These are phyloP conservation scores for Argynnis bischoffii DNA, from an alignment of 2,888 invertebrate genomes.

Conservation along the genomic window DNA sequence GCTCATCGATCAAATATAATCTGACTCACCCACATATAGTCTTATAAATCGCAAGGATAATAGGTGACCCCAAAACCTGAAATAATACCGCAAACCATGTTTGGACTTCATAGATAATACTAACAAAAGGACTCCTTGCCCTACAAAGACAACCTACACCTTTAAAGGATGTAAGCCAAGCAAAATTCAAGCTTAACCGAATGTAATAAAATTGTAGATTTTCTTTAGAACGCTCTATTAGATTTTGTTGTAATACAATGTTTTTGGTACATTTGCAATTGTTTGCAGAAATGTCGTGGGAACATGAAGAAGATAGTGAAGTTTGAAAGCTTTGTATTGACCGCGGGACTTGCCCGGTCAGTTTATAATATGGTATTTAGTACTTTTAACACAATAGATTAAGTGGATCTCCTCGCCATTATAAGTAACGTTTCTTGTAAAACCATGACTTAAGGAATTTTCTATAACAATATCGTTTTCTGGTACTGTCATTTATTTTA, in stretches of 20 bases:
- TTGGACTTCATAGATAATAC: slow-evolving; percentile 56
- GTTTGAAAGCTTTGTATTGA: slow-evolving; percentile 62
- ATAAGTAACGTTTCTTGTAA: slow-evolving; percentile 9
- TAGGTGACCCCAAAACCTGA: slow-evolving; percentile 62
- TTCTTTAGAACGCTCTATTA: slow-evolving; percentile 22
- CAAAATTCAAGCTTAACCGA: slow-evolving; percentile 39
- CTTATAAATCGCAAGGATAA: slow-evolving; percentile 49
- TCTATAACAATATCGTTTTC: no score
- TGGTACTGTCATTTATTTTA: no score
- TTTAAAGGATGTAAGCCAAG: slow-evolving; percentile 8
- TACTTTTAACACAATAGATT: slow-evolving; percentile 32
- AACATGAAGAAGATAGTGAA: slow-evolving; percentile 52
- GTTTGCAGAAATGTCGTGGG: slow-evolving; percentile 70
- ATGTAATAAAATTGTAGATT: slow-evolving; percentile 28
- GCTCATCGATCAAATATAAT: slow-evolving; percentile 53
- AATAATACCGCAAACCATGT: slow-evolving; percentile 62
- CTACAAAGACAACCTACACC: slow-evolving; percentile 45
- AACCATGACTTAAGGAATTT: neutral
- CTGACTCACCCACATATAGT: slow-evolving; percentile 56
- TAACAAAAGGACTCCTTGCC: slow-evolving; percentile 45
- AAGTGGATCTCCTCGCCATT: slow-evolving; percentile 50
- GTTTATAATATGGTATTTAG: slow-evolving; percentile 74
- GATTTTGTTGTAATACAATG: slow-evolving; percentile 50
- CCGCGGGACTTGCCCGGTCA: slow-evolving; percentile 64
- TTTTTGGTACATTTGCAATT: slow-evolving; percentile 66